Percentiles rank a stretch among this genome's conserved stretches.
Evolutionary conservation across 1,140 invertebrate species (phyloP).

Genomic region (Cyclina sinensis): DNA sequence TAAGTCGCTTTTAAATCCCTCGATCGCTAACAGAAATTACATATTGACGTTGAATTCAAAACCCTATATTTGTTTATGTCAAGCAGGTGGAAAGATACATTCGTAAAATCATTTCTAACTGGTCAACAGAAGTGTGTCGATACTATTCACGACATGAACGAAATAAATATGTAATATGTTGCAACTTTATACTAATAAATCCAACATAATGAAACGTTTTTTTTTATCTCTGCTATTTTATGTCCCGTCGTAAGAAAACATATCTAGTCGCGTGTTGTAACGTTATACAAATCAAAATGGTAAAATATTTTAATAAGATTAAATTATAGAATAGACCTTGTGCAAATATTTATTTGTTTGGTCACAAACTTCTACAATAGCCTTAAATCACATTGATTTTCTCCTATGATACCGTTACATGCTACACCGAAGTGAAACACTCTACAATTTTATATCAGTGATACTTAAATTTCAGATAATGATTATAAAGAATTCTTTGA

Average conservation of each 20-base stretch:
- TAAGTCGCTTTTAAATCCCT: conserved; percentile 20
- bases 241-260: too few species aligned
- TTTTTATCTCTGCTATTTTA: too few species aligned
- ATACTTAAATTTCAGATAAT: too few species aligned
- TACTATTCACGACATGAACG: neutral
- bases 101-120: neutral
- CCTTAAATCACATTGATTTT: conserved; percentile 15
- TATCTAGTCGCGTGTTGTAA: conserved; percentile 15
- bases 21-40: neutral
- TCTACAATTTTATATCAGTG: too few species aligned
- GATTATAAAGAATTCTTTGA: too few species aligned
- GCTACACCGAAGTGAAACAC: too few species aligned
- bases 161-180: too few species aligned
- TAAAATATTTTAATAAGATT: conserved; percentile 45
- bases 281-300: conserved; percentile 1
- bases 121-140: neutral
- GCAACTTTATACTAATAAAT: neutral
- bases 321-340: conserved; percentile 32
- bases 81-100: neutral
- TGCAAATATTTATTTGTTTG: conserved; percentile 37
- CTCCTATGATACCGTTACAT: neutral
- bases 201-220: too few species aligned
- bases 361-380: conserved; percentile 2
- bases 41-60: neutral
- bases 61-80: conserved; percentile 15